Evolutionary conservation across 2,888 invertebrate species (phyloP), one percentile per base, ranked within the genome.

Genomic region (Limnephilus rhombicus): DNA sequence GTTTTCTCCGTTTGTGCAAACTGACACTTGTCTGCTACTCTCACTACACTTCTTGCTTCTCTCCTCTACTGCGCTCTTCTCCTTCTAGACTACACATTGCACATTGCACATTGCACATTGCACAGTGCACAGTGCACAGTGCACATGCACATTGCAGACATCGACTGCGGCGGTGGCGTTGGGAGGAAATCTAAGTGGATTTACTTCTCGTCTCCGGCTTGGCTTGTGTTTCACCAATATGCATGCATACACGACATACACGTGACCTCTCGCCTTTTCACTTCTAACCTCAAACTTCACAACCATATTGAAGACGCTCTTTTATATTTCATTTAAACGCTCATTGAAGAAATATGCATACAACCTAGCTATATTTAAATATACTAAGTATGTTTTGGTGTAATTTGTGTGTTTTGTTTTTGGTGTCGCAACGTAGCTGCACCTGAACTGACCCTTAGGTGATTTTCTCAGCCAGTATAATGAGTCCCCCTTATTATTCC

Each of bases 1-100:
- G 68, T 85, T 91, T 89, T 89, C 89, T 85, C 80, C 86, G 89
- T 85, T 89, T 80, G 91, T 80, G 85, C 89, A 37, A 85, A 91
- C 91, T 45, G 85, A 89, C 89, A 89, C 89, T 68, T 53, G 88
- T 88, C 88, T 18, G 34, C 37, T 15, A 45, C 80, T 41, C 24
- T n/a, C 24, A n/a, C 29, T 34, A 11, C 80, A 34, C 80, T n/a
- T 24, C 11, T 29, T 41, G 5, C 41, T 7, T 24, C 24, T n/a
- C 68, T 68, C 18, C 49, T 49, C 15, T 49, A 49, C 49, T 49
- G 49, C 49, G 7, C 53, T 24, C 18, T 68, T 7, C 68, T 68
- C 68, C 68, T 24, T n/a, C 68, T 68, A 68, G 5, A 53, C 53
- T 53, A 4, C 53, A 53, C 24, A 68, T 7, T 80, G 80, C 89